Base-by-base conservation (phyloP, 2,888 invertebrate genomes). In the Sinodicranocentrus sp. region DNA sequence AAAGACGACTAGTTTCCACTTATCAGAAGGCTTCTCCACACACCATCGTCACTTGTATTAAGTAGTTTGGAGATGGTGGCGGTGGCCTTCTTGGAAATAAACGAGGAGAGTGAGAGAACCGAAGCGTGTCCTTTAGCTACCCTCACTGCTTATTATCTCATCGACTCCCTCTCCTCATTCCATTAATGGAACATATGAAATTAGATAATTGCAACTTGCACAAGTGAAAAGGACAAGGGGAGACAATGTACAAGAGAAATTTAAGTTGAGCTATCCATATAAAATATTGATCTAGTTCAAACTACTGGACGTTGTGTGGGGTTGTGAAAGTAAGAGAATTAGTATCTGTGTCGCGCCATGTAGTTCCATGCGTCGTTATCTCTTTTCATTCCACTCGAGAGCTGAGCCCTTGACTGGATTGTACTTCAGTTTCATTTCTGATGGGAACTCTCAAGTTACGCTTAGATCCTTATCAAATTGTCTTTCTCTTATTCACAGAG, bases 141-240 rank as follows among this genome's bases (percentile, higher is more conserved):
- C 15, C 48, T n/a, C 15, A 48, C 57, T 15, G 8, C 63, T 57
- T 67, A 75, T 75, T 75, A 75, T 75, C 75, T 75, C 75, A 54
- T 75, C 65, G 75, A 52, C 75, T 48, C 33, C n/a, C 59, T 63
- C 59, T 75, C 73, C 63, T 67, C 76, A 76, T 76, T 76, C 76
- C 67, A 76, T 76, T 76, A 76, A 28, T 67, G 52, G 19, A 67
- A 25, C 52, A 52, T 54, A 76, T 63, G 65, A 76, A 76, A 76
- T 76, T 76, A 76, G 76, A 67, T 57, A 63, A 48, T 67, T 67
- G 76, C 39, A 52, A 61, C 10, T 26, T 70, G 70, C n/a, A 17
- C 21, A 8, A 15, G 48, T 10, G 13, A n/a, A 15, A 48, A 15
- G 13, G 48, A n/a, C 10, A 48, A 48, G 15, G 48, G 3, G 48